Conservation (phyloP, 2,888 invertebrate genomes). For the Trachelus stipa region DNA sequence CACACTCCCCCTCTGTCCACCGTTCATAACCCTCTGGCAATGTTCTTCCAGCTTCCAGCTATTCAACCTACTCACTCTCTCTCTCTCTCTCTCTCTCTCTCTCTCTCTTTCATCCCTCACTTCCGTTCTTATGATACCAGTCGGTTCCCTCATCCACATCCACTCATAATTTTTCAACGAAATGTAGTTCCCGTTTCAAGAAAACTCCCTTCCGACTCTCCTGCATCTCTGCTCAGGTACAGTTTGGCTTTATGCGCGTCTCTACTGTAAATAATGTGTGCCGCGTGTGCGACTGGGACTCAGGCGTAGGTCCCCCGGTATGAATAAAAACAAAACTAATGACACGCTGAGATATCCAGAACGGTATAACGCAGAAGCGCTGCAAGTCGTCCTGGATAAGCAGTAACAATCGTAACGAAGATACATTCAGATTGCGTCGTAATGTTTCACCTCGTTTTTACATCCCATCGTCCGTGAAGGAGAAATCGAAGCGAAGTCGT, state of each 20-base stretch:
- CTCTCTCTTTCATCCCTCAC: slow-evolving; percentile 14
- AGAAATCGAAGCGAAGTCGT: background rate
- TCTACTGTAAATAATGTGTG: background rate
- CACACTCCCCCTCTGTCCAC: background rate
- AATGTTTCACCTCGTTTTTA: background rate
- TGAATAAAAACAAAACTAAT: slow-evolving; percentile 42
- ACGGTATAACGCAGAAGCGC: slow-evolving; percentile 22
- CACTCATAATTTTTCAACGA: slow-evolving; percentile 39
- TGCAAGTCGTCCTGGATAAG: background rate
- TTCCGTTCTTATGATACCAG: background rate
- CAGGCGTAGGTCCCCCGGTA: slow-evolving; percentile 24
- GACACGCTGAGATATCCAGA: slow-evolving; percentile 42
- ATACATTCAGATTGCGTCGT: background rate
- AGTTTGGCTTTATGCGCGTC: background rate
- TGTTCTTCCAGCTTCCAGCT: slow-evolving; percentile 4
- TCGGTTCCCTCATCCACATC: slow-evolving; percentile 7
- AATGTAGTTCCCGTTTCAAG: slow-evolving; percentile 41
- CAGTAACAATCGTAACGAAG: background rate
- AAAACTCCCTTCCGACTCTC: slow-evolving; percentile 26
- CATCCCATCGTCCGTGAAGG: background rate
- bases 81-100: slow-evolving; percentile 14
- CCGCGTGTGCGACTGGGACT: slow-evolving; percentile 11
- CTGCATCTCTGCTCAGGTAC: background rate
- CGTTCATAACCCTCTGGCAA: background rate
- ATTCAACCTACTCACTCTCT: background rate